Conservation (phyloP, 2,888 invertebrate genomes). For the Tinea trinotella region DNA sequence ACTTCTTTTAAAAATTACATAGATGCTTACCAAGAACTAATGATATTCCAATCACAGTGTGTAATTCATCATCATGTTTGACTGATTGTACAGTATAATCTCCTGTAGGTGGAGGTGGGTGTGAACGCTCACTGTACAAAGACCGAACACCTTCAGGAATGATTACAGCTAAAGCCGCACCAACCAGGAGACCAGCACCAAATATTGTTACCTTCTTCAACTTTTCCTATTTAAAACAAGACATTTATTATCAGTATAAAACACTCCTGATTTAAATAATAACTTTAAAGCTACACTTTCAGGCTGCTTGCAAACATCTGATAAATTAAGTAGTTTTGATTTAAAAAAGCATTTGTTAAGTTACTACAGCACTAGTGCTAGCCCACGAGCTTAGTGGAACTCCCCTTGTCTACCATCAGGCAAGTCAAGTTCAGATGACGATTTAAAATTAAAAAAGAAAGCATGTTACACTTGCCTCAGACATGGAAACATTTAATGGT, state of each 20-base stretch:
- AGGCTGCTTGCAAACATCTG: background rate
- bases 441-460: conserved; percentile 3
- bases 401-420: no score
- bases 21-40: conserved; percentile 81
- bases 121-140: conserved; percentile 66
- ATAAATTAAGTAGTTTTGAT: no score
- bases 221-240: conserved; percentile 83
- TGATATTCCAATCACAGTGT: conserved; percentile 91
- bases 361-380: no score
- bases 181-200: conserved; percentile 97
- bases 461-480: conserved; percentile 79
- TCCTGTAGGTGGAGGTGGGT: conserved; percentile 41
- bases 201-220: conserved; percentile 94
- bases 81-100: conserved; percentile 51
- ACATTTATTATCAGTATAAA: conserved; percentile 17
- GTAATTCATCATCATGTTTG: conserved; percentile 71
- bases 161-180: conserved; percentile 97
- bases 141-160: conserved; percentile 98
- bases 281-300: background rate
- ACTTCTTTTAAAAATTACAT: no score
- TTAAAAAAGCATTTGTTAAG: no score
- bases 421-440: no score
- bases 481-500: conserved; percentile 93
- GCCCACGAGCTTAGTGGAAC: no score
- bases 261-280: background rate